Percentiles rank a stretch among this genome's conserved stretches.
phyloP scores from a whole-genome alignment of 2,888 invertebrate genomes.

The Acleris emargana region DNA sequence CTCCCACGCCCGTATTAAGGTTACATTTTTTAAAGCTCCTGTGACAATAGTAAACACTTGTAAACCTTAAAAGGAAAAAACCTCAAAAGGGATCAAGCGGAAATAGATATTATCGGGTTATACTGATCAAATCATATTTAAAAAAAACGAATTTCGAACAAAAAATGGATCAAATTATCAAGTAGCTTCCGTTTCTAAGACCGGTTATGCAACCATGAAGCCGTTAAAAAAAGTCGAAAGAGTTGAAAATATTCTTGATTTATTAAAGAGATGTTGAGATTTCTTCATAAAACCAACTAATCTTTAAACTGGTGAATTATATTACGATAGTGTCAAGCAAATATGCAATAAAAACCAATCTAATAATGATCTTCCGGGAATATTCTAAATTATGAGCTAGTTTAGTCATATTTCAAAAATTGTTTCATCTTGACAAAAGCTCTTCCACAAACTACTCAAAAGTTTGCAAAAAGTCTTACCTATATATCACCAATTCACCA shows the following conservation, averaged over 20 bases:
- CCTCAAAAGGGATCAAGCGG: slow-evolving; percentile 48
- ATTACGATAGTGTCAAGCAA: no score
- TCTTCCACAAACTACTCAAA: slow-evolving; percentile 6
- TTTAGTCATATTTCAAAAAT: no score
- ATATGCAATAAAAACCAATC: no score
- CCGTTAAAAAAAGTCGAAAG: slow-evolving; percentile 33
- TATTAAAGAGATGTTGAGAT: background rate
- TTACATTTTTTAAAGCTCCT: slow-evolving; percentile 48
- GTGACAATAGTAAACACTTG: slow-evolving; percentile 59
- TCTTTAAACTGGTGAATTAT: no score
- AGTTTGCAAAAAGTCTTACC: background rate
- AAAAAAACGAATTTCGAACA: slow-evolving; percentile 15
- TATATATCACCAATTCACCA: slow-evolving; percentile 3
- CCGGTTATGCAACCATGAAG: slow-evolving; percentile 5
- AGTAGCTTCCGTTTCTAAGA: slow-evolving; percentile 39
- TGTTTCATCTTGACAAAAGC: background rate
- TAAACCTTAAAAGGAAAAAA: slow-evolving; percentile 47
- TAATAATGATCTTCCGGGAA: no score
- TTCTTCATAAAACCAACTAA: background rate
- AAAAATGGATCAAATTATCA: slow-evolving; percentile 49
- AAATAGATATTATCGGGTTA: slow-evolving; percentile 60
- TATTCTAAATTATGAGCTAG: no score
- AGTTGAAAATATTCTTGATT: slow-evolving; percentile 7
- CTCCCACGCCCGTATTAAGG: slow-evolving; percentile 68
- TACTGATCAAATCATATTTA: slow-evolving; percentile 41